A percentile compares a stretch with the other conserved stretches of the same genome.
phyloP scores from a whole-genome alignment of 2,113 vertebrate species.

The Hepsetus odoe region DNA sequence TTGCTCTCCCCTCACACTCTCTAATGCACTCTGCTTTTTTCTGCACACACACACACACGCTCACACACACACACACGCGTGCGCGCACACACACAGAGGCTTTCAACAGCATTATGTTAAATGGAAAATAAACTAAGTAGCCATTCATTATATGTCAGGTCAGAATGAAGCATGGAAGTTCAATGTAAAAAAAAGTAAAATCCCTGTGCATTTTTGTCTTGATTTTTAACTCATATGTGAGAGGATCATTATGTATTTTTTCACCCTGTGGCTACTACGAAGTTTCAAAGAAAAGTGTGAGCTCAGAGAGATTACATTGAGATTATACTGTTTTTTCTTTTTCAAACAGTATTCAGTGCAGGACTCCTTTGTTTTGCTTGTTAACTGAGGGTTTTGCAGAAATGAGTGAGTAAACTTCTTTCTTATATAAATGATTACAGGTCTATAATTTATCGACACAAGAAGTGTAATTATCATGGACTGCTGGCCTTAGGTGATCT shows the following conservation, averaged over 20 bases:
- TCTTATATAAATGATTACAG: conserved; percentile 26
- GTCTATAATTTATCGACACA: conserved; percentile 38
- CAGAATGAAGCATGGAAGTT: background rate
- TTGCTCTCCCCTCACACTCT: conserved; percentile 42
- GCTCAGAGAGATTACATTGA: too few relatives aligned
- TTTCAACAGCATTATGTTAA: background rate
- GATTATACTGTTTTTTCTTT: background rate
- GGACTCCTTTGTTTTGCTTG: background rate
- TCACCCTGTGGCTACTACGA: too few relatives aligned
- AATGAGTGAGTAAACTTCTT: conserved; percentile 27
- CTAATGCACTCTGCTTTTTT: conserved; percentile 13
- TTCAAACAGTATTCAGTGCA: conserved; percentile 18
- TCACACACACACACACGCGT: background rate
- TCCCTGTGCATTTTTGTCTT: too few relatives aligned
- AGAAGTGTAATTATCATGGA: conserved; percentile 32
- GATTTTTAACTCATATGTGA: too few relatives aligned
- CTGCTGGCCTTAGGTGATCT: conserved; percentile 22
- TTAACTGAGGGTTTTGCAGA: conserved; percentile 28
- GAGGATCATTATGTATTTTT: too few relatives aligned
- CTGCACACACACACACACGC: conserved; percentile 14
- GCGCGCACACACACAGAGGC: background rate
- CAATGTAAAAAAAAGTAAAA: background rate
- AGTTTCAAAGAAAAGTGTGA: too few relatives aligned
- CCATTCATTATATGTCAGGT: background rate
- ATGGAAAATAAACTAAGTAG: background rate